Conservation (phyloP, 1,140 invertebrate genomes). For the Sinonovacula constricta region DNA sequence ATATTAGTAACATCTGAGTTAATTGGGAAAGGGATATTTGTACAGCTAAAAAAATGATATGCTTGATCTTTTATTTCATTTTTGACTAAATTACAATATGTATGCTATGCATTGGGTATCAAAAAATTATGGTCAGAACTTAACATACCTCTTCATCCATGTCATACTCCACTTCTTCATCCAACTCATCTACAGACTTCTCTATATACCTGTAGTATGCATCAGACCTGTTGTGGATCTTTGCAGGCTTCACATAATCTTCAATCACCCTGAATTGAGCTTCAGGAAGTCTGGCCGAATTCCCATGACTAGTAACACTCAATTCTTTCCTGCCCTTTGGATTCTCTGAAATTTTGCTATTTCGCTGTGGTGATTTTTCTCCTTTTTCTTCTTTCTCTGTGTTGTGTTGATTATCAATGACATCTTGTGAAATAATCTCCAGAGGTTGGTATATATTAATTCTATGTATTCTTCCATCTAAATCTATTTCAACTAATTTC, state of each 20-base stretch:
- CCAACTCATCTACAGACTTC: constrained; percentile 94
- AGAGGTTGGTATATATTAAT: constrained; percentile 80
- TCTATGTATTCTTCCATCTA: constrained; percentile 84
- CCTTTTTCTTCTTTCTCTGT: constrained; percentile 77
- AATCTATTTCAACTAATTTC: constrained; percentile 90
- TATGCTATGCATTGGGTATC: too few species aligned
- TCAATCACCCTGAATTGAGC: constrained; percentile 89
- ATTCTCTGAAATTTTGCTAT: constrained; percentile 62
- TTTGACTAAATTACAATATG: too few species aligned
- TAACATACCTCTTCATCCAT: constrained; percentile 93
- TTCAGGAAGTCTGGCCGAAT: constrained; percentile 84
- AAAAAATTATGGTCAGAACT: too few species aligned
- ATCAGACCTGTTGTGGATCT: constrained; percentile 88
- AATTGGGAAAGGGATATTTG: too few species aligned
- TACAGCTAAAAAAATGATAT: too few species aligned
- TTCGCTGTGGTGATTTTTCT: constrained; percentile 71
- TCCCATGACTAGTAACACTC: constrained; percentile 54
- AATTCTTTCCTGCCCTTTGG: constrained; percentile 72
- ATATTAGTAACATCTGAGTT: too few species aligned
- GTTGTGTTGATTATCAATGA: constrained; percentile 77
- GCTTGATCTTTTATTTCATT: too few species aligned
- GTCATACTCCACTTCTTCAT: constrained; percentile 97
- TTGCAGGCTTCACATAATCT: constrained; percentile 86
- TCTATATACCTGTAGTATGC: constrained; percentile 94
- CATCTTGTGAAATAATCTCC: constrained; percentile 78